Evolutionary conservation across 2,888 invertebrate genomes (phyloP).

Genomic region (Tribolium freemani): DNA sequence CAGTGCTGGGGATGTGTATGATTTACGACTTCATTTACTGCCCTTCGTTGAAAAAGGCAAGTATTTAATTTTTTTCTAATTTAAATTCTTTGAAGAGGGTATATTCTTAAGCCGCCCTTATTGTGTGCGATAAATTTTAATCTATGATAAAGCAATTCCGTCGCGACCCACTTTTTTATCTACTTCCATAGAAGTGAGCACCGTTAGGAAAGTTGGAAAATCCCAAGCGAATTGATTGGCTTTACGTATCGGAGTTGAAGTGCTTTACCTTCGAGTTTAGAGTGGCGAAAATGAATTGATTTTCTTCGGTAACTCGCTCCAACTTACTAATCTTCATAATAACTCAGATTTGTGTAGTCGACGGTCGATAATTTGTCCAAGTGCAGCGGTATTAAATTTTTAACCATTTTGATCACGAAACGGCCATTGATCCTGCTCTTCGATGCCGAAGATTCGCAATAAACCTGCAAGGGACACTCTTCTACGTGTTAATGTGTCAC

Average conservation of each 20-base stretch:
- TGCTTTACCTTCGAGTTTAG: constrained; percentile 58
- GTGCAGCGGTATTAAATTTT: constrained; percentile 56
- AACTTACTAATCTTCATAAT: constrained; percentile 51
- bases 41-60: constrained; percentile 62
- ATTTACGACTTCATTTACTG: constrained; percentile 84
- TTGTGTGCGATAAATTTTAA: constrained; percentile 37
- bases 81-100: not conserved
- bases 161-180: constrained; percentile 38
- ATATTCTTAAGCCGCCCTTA: constrained; percentile 4
- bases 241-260: constrained; percentile 61
- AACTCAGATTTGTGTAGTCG: constrained; percentile 47
- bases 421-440: constrained; percentile 59
- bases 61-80: constrained; percentile 32
- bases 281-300: constrained; percentile 54
- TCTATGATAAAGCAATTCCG: constrained; percentile 39
- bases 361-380: constrained; percentile 37
- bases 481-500: constrained; percentile 67
- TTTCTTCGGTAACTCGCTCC: constrained; percentile 45
- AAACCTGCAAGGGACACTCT: constrained; percentile 47
- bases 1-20: constrained; percentile 90
- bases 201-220: constrained; percentile 55
- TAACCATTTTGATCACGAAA: constrained; percentile 61
- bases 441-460: constrained; percentile 41
- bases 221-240: constrained; percentile 63
- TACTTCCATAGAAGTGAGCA: constrained; percentile 22